Conservation (phyloP, 2,888 invertebrate genomes). For the Lysandra bellargus region DNA sequence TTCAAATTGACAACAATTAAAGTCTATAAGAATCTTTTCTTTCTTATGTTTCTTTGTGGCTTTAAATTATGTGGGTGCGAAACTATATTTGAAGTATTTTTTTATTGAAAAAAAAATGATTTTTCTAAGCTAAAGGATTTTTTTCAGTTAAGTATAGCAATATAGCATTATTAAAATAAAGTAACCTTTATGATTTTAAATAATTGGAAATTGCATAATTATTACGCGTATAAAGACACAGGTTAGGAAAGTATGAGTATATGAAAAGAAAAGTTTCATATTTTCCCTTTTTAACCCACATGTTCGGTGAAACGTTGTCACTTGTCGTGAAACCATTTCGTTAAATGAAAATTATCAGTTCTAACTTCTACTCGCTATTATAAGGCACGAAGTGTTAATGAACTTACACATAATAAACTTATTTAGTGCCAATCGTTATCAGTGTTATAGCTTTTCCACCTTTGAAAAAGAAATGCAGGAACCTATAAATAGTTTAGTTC, state of each 20-base stretch:
- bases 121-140: no score
- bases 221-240: neutral
- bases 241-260: neutral
- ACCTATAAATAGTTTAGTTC: no score
- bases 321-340: neutral
- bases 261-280: slow-evolving; percentile 21
- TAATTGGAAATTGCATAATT: neutral
- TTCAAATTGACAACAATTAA: slow-evolving; percentile 3
- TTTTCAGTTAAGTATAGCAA: no score
- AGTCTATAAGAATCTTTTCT: neutral
- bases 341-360: slow-evolving; percentile 9
- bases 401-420: neutral
- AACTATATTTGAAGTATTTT: no score
- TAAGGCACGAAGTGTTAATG: neutral
- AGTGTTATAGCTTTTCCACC: no score
- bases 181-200: neutral
- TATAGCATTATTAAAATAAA: neutral
- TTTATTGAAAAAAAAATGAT: no score
- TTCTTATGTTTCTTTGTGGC: neutral
- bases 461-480: no score
- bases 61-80: neutral
- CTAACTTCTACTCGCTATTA: neutral
- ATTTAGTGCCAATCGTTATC: neutral
- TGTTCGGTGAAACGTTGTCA: slow-evolving; percentile 21
- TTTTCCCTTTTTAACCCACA: slow-evolving; percentile 22